Conservation (phyloP, 1,140 invertebrate genomes). For the Drosophila paulistorum region DNA sequence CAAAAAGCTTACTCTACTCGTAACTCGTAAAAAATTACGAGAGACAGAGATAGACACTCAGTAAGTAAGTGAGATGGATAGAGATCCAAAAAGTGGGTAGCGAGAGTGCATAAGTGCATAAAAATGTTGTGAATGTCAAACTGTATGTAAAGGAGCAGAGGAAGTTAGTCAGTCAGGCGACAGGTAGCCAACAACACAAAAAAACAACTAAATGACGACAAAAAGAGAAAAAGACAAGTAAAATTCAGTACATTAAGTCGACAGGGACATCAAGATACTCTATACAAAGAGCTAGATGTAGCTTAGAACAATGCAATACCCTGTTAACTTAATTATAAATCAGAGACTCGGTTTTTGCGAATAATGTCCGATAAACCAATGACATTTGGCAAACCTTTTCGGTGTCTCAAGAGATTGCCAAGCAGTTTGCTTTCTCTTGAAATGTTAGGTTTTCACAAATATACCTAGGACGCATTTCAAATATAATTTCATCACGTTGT, state of each 20-base stretch:
- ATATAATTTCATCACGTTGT: too few species aligned
- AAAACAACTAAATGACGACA: not conserved
- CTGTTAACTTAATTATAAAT: not conserved
- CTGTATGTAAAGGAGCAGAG: not conserved
- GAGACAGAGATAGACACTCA: not conserved
- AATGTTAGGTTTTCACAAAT: too few species aligned
- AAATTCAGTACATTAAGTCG: not conserved
- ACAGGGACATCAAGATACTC: not conserved
- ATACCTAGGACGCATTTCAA: too few species aligned
- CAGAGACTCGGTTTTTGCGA: too few species aligned
- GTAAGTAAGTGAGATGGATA: not conserved
- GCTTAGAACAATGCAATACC: not conserved
- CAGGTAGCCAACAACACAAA: conserved; percentile 2
- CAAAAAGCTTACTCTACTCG: not conserved
- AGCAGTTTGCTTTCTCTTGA: too few species aligned
- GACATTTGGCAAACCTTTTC: too few species aligned
- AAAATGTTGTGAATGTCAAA: conserved; percentile 23
- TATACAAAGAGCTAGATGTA: not conserved
- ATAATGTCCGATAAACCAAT: too few species aligned
- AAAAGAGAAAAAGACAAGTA: not conserved
- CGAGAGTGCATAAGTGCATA: conserved; percentile 15
- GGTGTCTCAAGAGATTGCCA: too few species aligned
- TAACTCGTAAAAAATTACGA: not conserved
- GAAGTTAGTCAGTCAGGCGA: conserved; percentile 7
- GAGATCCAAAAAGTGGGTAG: not conserved